Conservation (phyloP, 1,140 invertebrate genomes). For the Patella vulgata region DNA sequence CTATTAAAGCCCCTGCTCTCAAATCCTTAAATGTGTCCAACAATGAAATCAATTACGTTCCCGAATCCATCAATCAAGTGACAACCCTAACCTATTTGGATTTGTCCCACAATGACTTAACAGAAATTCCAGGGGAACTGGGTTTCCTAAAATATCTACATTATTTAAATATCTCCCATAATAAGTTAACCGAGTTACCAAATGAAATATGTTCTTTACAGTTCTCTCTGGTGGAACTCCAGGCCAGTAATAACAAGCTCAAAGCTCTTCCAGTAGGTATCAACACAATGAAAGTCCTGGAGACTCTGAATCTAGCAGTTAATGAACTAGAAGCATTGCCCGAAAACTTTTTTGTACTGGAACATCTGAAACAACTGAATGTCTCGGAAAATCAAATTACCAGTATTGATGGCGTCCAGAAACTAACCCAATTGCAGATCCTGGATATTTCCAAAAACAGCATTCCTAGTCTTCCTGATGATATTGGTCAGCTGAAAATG, state of each 20-base stretch:
- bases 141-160: constrained; percentile 54
- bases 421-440: constrained; percentile 44
- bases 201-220: constrained; percentile 52
- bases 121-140: constrained; percentile 50
- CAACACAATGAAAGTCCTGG: constrained; percentile 42
- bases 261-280: constrained; percentile 45
- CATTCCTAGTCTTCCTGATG: constrained; percentile 48
- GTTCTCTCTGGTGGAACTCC: constrained; percentile 42
- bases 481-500: constrained; percentile 29
- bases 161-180: constrained; percentile 51
- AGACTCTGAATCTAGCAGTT: constrained; percentile 41
- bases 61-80: constrained; percentile 55
- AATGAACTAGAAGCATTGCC: constrained; percentile 54
- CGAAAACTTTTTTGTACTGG: constrained; percentile 50
- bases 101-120: constrained; percentile 53
- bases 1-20: constrained; percentile 47
- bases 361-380: constrained; percentile 36
- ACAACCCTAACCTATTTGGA: constrained; percentile 51
- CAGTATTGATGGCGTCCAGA: constrained; percentile 44
- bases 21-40: constrained; percentile 54
- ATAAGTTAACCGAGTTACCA: constrained; percentile 51
- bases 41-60: constrained; percentile 50
- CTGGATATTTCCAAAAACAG: constrained; percentile 52
- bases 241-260: constrained; percentile 49
- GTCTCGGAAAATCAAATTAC: constrained; percentile 44